These are phyloP conservation scores for Esox lucius DNA, from an alignment of 2,797 vertebrate species.

Conservation along the genomic window DNA sequence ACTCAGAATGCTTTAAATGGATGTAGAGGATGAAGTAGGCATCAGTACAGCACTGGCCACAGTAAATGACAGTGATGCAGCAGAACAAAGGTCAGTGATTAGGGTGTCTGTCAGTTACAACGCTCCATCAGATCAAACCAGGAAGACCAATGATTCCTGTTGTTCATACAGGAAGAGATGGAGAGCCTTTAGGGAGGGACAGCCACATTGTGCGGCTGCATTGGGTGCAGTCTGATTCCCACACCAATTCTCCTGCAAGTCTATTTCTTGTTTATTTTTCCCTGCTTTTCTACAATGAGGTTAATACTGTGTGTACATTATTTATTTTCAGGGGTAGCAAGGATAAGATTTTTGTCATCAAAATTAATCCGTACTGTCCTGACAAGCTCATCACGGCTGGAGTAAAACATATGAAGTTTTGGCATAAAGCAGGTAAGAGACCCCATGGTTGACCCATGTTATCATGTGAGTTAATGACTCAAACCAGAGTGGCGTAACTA, in stretches of 20 bases:
- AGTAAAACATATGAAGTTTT: conserved; percentile 98
- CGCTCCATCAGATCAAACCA: conserved; percentile 4
- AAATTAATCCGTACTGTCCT: conserved; percentile 94
- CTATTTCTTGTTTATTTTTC: conserved; percentile 6
- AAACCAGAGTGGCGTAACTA: background rate
- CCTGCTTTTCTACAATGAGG: background rate
- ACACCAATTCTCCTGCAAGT: background rate
- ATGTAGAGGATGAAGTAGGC: background rate
- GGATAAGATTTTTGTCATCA: conserved; percentile 98
- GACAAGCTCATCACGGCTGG: conserved; percentile 97
- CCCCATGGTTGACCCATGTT: background rate
- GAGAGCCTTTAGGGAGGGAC: background rate
- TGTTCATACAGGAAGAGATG: conserved; percentile 9
- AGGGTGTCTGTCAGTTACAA: conserved; percentile 12
- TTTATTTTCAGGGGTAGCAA: conserved; percentile 87
- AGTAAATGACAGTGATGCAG: conserved; percentile 12
- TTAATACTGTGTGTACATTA: background rate
- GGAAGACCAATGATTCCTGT: conserved; percentile 13
- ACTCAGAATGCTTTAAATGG: conserved; percentile 4
- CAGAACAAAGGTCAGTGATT: conserved; percentile 26
- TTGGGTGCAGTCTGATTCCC: background rate
- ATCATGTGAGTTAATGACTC: background rate
- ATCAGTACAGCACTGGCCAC: conserved; percentile 11
- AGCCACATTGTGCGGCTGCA: background rate
- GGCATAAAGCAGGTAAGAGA: conserved; percentile 92